Evolutionary conservation across 92 coral and sea anemone genomes (phyloP), one percentile per base, ranked within the genome.

Genomic region (Actinostola sp.): DNA sequence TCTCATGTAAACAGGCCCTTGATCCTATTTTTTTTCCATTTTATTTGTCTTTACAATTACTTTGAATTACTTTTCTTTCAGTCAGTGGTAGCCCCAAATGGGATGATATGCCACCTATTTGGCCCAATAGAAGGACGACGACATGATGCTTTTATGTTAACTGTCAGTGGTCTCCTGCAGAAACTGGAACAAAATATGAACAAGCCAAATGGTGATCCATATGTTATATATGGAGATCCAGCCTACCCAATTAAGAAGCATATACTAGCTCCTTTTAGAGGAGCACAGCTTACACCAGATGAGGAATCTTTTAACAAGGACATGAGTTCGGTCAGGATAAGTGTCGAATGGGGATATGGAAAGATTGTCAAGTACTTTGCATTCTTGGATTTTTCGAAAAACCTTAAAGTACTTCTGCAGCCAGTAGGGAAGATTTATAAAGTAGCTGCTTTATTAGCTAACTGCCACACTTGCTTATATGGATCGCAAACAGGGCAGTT

Each of bases 71-170:
- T 69, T 79, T 79, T 49, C 56, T 76, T 76, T 54, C 45, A 79
- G 84, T 79, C 84, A 0, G 84, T 79, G 51, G 45, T 59, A 17
- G 71, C 84, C 25, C 84, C 84, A 20, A 79, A 81, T 81, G 80
- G 82, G 15, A 15, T 85, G 15, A 73, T 85, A 26, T 41, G 53
- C 27, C 62, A 84, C 62, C 56, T 84, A 59, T 84, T 79, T 67
- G 85, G 85, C 23, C 89, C 85, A 24, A 35, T 84, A 16, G 85
- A 79, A 31, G 89, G 89, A 9, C 66, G 85, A 12, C 10, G 89
- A 13, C 85, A 85, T 43, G 90, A 85, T 67, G 85, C 90, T 28
- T 85, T 79, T 33, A 85, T 85, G 85, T 68, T 85, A 8, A 24
- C 59, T 31, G 76, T 28, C 27, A 85, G 90, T 73, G 78, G 78